Percentiles rank a stretch among this genome's conserved stretches.
Evolutionary conservation across 1,140 invertebrate genomes (phyloP).

Genomic region (Holotrichia oblita): DNA sequence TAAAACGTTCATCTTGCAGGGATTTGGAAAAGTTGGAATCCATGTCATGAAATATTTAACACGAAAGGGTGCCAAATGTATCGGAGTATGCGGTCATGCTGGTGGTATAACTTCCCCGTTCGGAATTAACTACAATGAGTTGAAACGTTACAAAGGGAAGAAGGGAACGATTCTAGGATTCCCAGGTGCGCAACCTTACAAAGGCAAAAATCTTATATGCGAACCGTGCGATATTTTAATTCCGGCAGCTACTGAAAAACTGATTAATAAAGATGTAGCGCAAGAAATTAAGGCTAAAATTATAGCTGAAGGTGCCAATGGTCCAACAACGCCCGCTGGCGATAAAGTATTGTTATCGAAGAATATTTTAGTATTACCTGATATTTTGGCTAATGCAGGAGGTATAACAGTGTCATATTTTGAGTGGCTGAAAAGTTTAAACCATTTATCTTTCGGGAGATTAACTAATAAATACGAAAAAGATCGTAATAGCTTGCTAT

Average conservation of each 20-base stretch:
- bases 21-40: slow-evolving; percentile 99
- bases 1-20: slow-evolving; percentile 98
- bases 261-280: slow-evolving; percentile 95
- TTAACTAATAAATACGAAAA: slow-evolving; percentile 99
- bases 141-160: background rate
- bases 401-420: slow-evolving; percentile 99
- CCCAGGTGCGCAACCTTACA: slow-evolving; percentile 2
- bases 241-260: slow-evolving; percentile 96
- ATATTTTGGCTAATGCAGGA: slow-evolving; percentile 96
- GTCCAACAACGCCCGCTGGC: slow-evolving; percentile 96
- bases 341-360: slow-evolving; percentile 94
- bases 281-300: slow-evolving; percentile 93
- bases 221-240: slow-evolving; percentile 98
- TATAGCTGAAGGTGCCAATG: slow-evolving; percentile 98
- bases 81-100: slow-evolving; percentile 95
- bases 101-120: slow-evolving; percentile 92
- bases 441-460: slow-evolving; percentile 98
- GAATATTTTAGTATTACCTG: slow-evolving; percentile 97
- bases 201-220: slow-evolving; percentile 72
- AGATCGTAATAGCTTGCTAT: slow-evolving; percentile 96
- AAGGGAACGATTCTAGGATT: background rate
- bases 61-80: slow-evolving; percentile 92
- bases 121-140: slow-evolving; percentile 93
- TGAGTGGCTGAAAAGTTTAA: slow-evolving; percentile 99
- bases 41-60: slow-evolving; percentile 97